Evolutionary conservation across 2,113 vertebrate species (phyloP).

Genomic region (Sphaerodactylus townsendi): DNA sequence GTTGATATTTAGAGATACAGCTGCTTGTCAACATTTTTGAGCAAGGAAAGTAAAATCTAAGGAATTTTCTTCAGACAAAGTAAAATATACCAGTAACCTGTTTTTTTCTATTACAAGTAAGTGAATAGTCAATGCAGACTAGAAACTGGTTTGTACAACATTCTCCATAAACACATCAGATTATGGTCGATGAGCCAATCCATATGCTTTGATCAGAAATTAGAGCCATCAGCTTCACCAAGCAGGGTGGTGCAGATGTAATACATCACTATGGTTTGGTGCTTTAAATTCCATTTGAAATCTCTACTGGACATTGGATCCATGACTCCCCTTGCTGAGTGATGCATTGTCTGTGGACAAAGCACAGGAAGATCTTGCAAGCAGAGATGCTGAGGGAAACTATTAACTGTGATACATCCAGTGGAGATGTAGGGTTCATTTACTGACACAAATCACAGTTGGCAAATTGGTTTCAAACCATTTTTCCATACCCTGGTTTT

Average conservation of each 20-base stretch:
- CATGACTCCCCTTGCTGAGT: background rate
- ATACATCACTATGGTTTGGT: background rate
- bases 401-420: background rate
- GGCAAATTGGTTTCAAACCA: background rate
- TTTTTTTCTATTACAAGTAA: too few species aligned
- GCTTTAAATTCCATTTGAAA: background rate
- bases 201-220: background rate
- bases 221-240: background rate
- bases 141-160: background rate
- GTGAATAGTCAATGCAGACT: background rate
- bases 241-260: background rate
- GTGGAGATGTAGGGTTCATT: too few species aligned
- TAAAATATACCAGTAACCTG: too few species aligned
- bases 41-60: too few species aligned
- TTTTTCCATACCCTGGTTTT: background rate
- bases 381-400: too few species aligned
- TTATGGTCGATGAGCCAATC: background rate
- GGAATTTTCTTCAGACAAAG: too few species aligned
- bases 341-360: background rate
- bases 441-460: background rate
- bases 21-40: too few species aligned
- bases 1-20: too few species aligned
- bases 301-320: background rate
- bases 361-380: background rate
- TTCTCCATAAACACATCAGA: background rate